A percentile compares a stretch with the other conserved stretches of the same genome.
Conservation (phyloP, 2,888 invertebrate genomes). For the Sarcophaga variegata region DNA sequence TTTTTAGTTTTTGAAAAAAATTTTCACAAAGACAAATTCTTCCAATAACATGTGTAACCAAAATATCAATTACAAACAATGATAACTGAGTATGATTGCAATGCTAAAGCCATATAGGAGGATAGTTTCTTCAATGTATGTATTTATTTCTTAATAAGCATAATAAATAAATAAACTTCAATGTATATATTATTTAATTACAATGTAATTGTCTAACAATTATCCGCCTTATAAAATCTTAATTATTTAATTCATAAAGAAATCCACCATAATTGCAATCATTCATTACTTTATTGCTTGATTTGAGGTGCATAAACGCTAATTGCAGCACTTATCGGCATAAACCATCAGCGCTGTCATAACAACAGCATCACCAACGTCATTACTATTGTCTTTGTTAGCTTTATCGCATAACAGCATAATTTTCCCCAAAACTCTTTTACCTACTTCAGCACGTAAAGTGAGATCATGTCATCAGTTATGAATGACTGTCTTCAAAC, state of each 20-base stretch:
- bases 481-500: constrained; percentile 55
- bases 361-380: background rate
- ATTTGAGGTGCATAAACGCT: constrained; percentile 40
- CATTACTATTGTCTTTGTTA: background rate
- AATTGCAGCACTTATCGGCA: constrained; percentile 61
- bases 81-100: too few species aligned
- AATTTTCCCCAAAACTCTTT: constrained; percentile 12
- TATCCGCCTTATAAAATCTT: constrained; percentile 11
- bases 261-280: background rate
- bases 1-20: too few species aligned
- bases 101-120: too few species aligned
- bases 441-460: constrained; percentile 30
- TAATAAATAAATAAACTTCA: too few species aligned
- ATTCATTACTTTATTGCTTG: constrained; percentile 24
- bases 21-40: too few species aligned
- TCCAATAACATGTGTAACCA: too few species aligned
- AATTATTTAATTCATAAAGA: background rate
- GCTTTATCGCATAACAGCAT: background rate
- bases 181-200: too few species aligned
- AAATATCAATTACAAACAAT: too few species aligned
- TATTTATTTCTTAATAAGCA: too few species aligned
- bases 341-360: constrained; percentile 32
- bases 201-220: background rate
- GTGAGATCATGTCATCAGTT: constrained; percentile 61
- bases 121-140: too few species aligned